These are phyloP conservation scores for Naja naja DNA, from an alignment of 2,113 vertebrate genomes.

Conservation along the genomic window DNA sequence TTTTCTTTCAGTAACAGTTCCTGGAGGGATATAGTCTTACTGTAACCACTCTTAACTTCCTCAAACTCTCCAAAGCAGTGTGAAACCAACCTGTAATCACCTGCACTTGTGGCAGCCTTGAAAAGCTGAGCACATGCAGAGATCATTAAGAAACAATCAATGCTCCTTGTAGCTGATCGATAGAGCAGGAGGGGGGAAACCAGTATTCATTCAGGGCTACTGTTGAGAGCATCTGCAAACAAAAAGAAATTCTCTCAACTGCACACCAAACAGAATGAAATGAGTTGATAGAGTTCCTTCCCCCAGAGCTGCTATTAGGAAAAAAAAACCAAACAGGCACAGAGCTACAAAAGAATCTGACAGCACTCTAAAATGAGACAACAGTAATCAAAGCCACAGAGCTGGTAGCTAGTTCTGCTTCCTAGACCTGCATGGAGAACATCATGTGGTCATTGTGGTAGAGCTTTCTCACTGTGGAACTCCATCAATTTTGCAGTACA, in stretches of 20 bases:
- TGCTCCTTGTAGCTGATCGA: neutral
- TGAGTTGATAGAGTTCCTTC: neutral
- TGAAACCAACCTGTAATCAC: neutral
- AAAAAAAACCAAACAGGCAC: neutral
- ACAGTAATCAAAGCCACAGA: neutral
- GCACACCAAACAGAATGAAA: neutral
- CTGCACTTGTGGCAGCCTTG: neutral
- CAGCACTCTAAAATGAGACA: neutral
- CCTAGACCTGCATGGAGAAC: neutral
- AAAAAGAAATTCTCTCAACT: neutral
- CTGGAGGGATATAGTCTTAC: neutral
- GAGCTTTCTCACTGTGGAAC: neutral
- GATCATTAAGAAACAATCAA: neutral
- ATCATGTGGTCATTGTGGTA: neutral
- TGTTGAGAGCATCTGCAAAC: neutral
- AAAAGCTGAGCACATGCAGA: neutral
- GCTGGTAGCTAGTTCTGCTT: neutral
- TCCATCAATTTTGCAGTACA: neutral
- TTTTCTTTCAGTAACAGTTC: neutral
- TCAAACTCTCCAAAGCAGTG: neutral
- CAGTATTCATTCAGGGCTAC: neutral
- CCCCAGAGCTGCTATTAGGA: neutral
- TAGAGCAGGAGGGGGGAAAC: neutral
- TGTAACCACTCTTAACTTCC: neutral
- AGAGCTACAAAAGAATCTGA: neutral